phyloP scores from a whole-genome alignment of 2,113 vertebrate species.

The Dromaius novaehollandiae region DNA sequence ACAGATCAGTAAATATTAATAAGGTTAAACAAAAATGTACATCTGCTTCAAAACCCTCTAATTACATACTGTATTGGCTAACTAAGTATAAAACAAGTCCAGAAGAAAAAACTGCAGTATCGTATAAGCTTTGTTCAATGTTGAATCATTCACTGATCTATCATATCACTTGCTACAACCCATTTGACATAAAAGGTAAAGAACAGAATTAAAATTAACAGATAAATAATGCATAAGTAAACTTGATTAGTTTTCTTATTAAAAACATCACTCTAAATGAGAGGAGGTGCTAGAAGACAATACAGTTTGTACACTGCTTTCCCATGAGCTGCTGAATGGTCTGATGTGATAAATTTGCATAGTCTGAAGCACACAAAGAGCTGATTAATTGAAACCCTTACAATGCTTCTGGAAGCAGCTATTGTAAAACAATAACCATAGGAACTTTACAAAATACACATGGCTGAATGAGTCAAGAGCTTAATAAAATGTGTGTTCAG shows the following conservation, averaged over 20 bases:
- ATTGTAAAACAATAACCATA: conserved; percentile 88
- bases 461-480: conserved; percentile 76
- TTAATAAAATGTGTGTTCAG: conserved; percentile 79
- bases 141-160: conserved; percentile 71
- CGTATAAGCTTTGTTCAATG: conserved; percentile 70
- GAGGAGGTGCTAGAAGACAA: conserved; percentile 93
- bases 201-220: conserved; percentile 75
- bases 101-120: conserved; percentile 67
- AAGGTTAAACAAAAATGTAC: conserved; percentile 39
- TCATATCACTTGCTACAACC: conserved; percentile 74
- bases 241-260: conserved; percentile 96
- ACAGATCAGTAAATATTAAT: neutral
- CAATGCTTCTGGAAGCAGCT: conserved; percentile 85
- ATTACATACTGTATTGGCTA: conserved; percentile 50
- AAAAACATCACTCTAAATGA: conserved; percentile 94
- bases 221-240: conserved; percentile 86
- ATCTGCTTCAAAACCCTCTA: conserved; percentile 38
- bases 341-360: conserved; percentile 98
- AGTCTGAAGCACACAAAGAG: conserved; percentile 94
- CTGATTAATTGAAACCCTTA: conserved; percentile 98
- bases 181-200: conserved; percentile 73
- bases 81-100: conserved; percentile 61
- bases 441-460: conserved; percentile 92
- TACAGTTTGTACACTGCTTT: conserved; percentile 92
- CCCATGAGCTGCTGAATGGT: conserved; percentile 91